Evolutionary conservation across 2,113 vertebrate genomes (phyloP), one percentile per base, ranked within the genome.

Genomic region (Prolemur simus): DNA sequence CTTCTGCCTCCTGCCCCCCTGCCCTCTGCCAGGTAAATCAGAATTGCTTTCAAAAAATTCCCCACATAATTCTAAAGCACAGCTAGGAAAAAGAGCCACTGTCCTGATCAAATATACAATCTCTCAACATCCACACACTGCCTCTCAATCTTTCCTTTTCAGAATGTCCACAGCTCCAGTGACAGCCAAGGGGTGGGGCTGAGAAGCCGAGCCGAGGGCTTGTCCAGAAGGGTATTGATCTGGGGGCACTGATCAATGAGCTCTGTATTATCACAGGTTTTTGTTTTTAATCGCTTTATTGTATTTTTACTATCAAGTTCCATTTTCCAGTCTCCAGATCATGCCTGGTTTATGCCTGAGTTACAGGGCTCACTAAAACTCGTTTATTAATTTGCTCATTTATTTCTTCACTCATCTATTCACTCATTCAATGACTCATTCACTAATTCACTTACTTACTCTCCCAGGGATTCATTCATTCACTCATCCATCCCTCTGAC

Each of bases 271-370:
- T 84, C 77, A 56, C 69, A 45, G 52, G n/a, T 42, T 95, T 96
- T 96, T 83, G 86, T 73, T 93, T 97, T 89, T 89, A 95, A 87
- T 95, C 80, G 94, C 66, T 91, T 95, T 87, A 74, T 89, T 58
- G 78, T 93, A 94, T 87, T 95, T 97, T 96, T 87, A 89, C 69
- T 80, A 89, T 92, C 4, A 32, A 94, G 45, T 71, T 97, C 42
- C 76, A 87, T 89, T 97, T 95, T 71, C 66, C 4, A 87, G 45
- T 87, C 91, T 82, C 66, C 60, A 52, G 87, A 69, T 42, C 76
- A 25, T 63, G 73, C 42, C 83, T 88, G 39, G 89, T n/a, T 96
- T 90, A 69, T 83, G n/a, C 60, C n/a, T 60, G 86, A 89, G 52
- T 89, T 87, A 91, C 6, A 84, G 64, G 34, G 39, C 45, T 95